Conservation (phyloP, 2,888 invertebrate genomes). For the Stramonita haemastoma region DNA sequence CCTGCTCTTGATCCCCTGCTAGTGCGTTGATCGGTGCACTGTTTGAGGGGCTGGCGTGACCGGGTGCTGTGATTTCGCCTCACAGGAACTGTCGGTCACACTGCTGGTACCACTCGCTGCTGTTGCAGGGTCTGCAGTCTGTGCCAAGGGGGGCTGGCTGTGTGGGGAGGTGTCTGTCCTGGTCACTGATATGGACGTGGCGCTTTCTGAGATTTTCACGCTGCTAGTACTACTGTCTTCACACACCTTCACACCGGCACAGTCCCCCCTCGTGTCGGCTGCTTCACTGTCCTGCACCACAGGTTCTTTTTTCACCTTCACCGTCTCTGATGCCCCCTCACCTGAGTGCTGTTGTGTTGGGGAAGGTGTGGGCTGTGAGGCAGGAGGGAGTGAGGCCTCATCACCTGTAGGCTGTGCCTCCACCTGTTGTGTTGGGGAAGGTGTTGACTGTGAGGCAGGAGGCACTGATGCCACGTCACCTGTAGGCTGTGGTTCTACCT, state of each 20-base stretch:
- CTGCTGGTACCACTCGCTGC: background rate
- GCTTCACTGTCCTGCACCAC: conserved; percentile 38
- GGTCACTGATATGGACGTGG: no score
- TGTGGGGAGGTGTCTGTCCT: no score
- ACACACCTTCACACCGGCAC: background rate
- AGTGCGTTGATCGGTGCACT: background rate
- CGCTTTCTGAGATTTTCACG: no score
- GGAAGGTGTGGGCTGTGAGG: no score
- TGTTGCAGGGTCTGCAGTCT: no score
- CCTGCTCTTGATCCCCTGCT: background rate
- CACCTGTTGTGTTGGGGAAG: background rate
- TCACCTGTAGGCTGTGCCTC: background rate
- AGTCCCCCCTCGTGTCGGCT: conserved; percentile 49
- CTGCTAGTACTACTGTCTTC: no score
- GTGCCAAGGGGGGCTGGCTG: no score
- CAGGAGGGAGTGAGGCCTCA: no score
- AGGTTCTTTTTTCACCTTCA: conserved; percentile 46
- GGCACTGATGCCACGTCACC: no score
- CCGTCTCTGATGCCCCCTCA: background rate
- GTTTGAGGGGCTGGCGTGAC: background rate
- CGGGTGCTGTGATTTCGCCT: background rate
- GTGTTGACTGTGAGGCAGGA: background rate
- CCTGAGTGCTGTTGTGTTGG: no score
- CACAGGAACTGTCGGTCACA: background rate
- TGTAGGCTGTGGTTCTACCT: no score